Percentiles rank a stretch among this genome's conserved stretches.
Evolutionary conservation across 2,113 vertebrate species (phyloP).

Genomic region (Bothrops jararaca): DNA sequence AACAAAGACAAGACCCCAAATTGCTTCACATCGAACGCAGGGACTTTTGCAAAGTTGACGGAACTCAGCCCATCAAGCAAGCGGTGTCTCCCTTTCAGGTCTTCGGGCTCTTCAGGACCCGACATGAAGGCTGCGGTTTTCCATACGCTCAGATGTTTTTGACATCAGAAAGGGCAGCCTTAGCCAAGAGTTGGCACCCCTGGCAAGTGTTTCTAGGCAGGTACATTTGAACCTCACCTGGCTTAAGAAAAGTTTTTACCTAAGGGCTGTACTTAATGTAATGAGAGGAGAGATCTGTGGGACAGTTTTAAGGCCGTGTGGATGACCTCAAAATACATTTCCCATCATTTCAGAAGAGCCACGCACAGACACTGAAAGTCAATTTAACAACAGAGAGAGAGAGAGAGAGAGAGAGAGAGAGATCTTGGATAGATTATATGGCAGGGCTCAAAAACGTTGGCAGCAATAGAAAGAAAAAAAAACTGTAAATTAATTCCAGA

Average conservation of each 20-base stretch:
- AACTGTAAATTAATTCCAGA: neutral
- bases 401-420: neutral
- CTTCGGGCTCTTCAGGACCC: neutral
- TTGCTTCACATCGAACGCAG: neutral
- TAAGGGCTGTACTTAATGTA: neutral
- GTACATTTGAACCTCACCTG: neutral
- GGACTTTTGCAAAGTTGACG: neutral
- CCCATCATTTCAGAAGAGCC: neutral
- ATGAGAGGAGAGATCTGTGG: neutral
- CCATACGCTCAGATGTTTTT: neutral
- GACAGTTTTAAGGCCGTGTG: neutral
- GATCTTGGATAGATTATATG: neutral
- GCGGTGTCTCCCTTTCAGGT: neutral
- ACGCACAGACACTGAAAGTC: neutral
- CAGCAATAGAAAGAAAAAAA: neutral
- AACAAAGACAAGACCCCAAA: neutral
- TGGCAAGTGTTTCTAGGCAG: neutral
- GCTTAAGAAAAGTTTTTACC: neutral
- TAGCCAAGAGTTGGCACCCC: neutral
- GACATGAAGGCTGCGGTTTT: neutral
- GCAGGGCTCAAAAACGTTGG: neutral
- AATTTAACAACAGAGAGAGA: neutral
- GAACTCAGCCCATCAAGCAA: neutral
- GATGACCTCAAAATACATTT: neutral
- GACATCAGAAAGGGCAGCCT: neutral